Percentiles rank a stretch among this genome's conserved stretches.
phyloP scores from a whole-genome alignment of 2,797 vertebrate species.

The Schizopygopsis malacanthus region DNA sequence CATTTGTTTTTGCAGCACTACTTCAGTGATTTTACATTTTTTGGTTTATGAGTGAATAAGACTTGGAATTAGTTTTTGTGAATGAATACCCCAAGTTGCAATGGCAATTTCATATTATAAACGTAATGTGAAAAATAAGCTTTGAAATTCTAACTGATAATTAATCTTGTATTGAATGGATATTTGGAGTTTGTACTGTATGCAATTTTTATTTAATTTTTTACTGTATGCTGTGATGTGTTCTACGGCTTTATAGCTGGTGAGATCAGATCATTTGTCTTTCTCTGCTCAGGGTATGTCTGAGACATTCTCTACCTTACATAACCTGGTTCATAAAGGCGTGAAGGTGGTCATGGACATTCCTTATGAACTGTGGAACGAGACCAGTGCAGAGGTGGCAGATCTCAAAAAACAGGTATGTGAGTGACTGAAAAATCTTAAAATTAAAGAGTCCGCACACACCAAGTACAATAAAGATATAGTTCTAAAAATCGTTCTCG shows the following conservation, averaged over 20 bases:
- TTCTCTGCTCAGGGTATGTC: constrained; percentile 88
- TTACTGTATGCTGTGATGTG: background rate
- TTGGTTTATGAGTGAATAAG: background rate
- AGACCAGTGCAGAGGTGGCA: constrained; percentile 94
- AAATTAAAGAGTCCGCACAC: background rate
- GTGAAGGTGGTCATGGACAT: constrained; percentile 99
- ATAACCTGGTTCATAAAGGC: constrained; percentile 93
- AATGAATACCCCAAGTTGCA: background rate
- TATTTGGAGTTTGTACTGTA: background rate
- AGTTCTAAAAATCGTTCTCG: too few relatives aligned
- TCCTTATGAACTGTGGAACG: constrained; percentile 96
- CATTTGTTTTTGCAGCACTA: background rate
- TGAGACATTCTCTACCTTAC: constrained; percentile 94
- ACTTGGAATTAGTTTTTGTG: too few relatives aligned
- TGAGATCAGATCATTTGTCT: background rate
- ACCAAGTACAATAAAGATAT: too few relatives aligned
- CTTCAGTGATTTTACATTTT: background rate
- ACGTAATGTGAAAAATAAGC: background rate
- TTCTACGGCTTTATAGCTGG: background rate
- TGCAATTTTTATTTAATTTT: too few relatives aligned
- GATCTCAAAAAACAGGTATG: constrained; percentile 97
- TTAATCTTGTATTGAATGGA: background rate
- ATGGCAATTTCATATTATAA: background rate
- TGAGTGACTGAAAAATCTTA: background rate
- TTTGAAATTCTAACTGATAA: background rate